Conservation (phyloP, 2,113 vertebrate species). For the Beaufortia kweichowensis region DNA sequence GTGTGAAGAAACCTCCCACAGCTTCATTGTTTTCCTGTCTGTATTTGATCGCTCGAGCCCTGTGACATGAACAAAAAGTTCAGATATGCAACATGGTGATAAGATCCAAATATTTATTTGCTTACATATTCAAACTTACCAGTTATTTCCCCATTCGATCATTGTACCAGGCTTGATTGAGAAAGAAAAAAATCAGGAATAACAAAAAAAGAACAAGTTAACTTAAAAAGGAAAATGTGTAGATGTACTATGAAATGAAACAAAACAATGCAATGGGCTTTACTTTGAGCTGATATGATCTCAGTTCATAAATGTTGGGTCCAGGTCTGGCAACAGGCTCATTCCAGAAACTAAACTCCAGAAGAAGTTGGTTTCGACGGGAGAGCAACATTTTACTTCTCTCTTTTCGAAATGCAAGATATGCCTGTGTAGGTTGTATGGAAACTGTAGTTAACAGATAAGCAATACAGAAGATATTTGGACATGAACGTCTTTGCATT, state of each 20-base stretch:
- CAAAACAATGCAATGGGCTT: neutral
- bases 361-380: slow-evolving; percentile 88
- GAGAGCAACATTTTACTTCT: slow-evolving; percentile 90
- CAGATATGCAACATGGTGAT: neutral
- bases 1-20: slow-evolving; percentile 93
- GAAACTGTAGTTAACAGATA: neutral
- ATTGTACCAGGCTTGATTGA: slow-evolving; percentile 89
- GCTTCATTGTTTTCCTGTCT: slow-evolving; percentile 95
- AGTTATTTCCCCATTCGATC: slow-evolving; percentile 98
- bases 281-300: slow-evolving; percentile 90
- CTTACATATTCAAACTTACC: slow-evolving; percentile 74
- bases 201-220: neutral
- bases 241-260: neutral
- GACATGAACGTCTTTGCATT: too few species aligned
- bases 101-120: neutral
- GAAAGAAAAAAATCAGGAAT: neutral
- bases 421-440: slow-evolving; percentile 72
- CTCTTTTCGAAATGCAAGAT: slow-evolving; percentile 85
- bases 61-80: slow-evolving; percentile 54
- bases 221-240: neutral
- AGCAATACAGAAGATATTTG: neutral
- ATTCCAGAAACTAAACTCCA: slow-evolving; percentile 98
- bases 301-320: slow-evolving; percentile 91
- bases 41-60: slow-evolving; percentile 92
- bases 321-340: slow-evolving; percentile 85